Percentiles rank a stretch among this genome's conserved stretches.
phyloP scores from a whole-genome alignment of 2,797 vertebrate species.

The Sebastes steindachneri region DNA sequence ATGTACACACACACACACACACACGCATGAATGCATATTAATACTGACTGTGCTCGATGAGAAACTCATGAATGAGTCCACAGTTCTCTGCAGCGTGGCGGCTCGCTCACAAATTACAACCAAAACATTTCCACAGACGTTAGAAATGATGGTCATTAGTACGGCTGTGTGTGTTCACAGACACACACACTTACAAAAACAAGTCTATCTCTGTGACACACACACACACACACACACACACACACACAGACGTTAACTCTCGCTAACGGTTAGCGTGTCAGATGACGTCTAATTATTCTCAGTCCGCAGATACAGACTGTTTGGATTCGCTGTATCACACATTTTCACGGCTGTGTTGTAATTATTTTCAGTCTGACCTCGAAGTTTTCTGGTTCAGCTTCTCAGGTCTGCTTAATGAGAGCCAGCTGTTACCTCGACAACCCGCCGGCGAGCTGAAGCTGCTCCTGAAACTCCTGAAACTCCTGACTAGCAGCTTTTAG shows the following conservation, averaged over 20 bases:
- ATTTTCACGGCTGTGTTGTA: slow-evolving; percentile 36
- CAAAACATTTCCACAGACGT: slow-evolving; percentile 70
- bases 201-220: slow-evolving; percentile 1
- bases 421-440: slow-evolving; percentile 65
- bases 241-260: neutral
- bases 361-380: slow-evolving; percentile 65
- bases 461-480: slow-evolving; percentile 44
- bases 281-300: slow-evolving; percentile 20
- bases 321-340: slow-evolving; percentile 36
- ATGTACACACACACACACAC: neutral
- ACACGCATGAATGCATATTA: neutral
- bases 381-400: slow-evolving; percentile 54
- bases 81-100: slow-evolving; percentile 51
- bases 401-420: slow-evolving; percentile 59
- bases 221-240: neutral
- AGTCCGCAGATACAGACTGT: slow-evolving; percentile 6
- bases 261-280: slow-evolving; percentile 29
- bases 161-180: neutral
- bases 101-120: slow-evolving; percentile 47
- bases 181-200: slow-evolving; percentile 8
- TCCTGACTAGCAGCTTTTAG: slow-evolving; percentile 17
- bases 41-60: slow-evolving; percentile 34
- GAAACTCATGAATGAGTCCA: slow-evolving; percentile 64
- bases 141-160: slow-evolving; percentile 56
- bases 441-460: slow-evolving; percentile 7